These are phyloP conservation scores for Lasioglossum albipes DNA, from an alignment of 1,140 invertebrate genomes.

Conservation along the genomic window DNA sequence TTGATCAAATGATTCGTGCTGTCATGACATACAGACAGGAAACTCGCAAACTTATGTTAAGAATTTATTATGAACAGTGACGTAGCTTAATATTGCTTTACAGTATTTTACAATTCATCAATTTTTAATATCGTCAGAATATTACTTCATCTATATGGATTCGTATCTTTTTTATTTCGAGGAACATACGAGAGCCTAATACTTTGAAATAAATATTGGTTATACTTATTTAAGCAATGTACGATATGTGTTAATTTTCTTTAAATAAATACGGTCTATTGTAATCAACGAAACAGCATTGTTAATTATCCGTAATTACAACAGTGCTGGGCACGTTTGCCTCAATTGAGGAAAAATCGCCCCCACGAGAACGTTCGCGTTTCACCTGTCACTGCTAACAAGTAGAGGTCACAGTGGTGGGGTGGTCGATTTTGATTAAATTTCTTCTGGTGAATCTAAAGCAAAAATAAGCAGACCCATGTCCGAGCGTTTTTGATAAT, in stretches of 20 bases:
- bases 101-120: constrained; percentile 5
- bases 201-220: neutral
- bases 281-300: neutral
- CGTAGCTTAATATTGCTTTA: constrained; percentile 16
- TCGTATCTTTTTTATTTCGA: neutral
- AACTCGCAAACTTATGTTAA: neutral
- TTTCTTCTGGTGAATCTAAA: too few species aligned
- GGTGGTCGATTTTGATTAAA: too few species aligned
- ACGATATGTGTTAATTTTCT: constrained; percentile 1
- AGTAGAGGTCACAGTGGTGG: too few species aligned
- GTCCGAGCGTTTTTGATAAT: too few species aligned
- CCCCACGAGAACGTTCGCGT: too few species aligned
- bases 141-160: neutral
- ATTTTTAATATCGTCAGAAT: neutral
- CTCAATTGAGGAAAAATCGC: too few species aligned
- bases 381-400: too few species aligned
- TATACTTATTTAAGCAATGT: neutral
- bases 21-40: neutral
- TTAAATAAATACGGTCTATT: neutral
- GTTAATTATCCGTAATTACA: neutral
- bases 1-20: neutral
- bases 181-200: constrained; percentile 10
- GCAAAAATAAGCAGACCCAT: too few species aligned
- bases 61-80: neutral
- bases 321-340: too few species aligned